Base-by-base conservation (phyloP, 2,797 vertebrate species). In the Aselliscus stoliczkanus region DNA sequence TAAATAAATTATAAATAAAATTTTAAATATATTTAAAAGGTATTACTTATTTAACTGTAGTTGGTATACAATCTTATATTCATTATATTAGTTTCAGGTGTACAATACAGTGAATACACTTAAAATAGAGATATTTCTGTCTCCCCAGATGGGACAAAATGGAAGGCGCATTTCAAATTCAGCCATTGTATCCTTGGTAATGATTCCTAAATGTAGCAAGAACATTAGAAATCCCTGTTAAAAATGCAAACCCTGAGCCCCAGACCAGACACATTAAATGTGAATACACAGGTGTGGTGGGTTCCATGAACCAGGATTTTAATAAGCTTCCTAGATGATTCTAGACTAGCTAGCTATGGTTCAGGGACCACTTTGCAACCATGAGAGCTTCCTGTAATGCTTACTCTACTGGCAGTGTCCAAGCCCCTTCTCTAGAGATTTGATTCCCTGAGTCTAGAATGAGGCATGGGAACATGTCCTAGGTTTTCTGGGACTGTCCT, bases 261-360 rank as follows among this genome's bases (percentile, higher is more conserved):
- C 8, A 56, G 18, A 31, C 17, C 47, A 88, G 39, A 69, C 21
- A n/a, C 8, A 50, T 1, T 31, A 86, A 50, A 50, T 65, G 3
- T 44, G 7, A 69, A 44, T 29, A 76, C 31, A 10, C 1, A 25
- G 23, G 31, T 20, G 14, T 0, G 13, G 39, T 34, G 25, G 8
- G 31, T 3, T 6, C n/a, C 25, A 27, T 84, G 39, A 29, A 54
- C 23, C 12, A 2, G n/a, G 27, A 12, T 80, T 60, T 89, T 64
- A 81, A 23, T 25, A 60, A 86, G 58, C 93, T 97, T 25, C 76
- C 62, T 85, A 58, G 56, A 54, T 80, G 87, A 79, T 92, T 60
- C 90, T 25, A 5, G 65, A 60, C n/a, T 8, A 34, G 58, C 23
- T 70, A 29, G 0, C 25, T 9, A 1, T 34, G 50, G 18, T 21